Evolutionary conservation across 2,113 vertebrate genomes (phyloP).

Genomic region (Hymenochirus boettgeri): DNA sequence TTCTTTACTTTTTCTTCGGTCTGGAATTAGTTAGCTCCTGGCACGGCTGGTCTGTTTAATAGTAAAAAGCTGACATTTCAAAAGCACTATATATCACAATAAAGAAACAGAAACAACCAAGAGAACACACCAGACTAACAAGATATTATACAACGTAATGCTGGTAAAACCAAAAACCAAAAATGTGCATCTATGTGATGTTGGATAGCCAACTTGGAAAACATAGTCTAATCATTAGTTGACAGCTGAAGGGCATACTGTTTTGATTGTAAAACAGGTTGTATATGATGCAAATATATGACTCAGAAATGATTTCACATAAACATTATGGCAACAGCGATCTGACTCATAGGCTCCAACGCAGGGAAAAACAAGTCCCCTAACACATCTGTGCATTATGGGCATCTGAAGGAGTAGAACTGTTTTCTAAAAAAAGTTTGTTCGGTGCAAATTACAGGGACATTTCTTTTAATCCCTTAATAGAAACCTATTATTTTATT

Average conservation of each 20-base stretch:
- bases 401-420: conserved; percentile 49
- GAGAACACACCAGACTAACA: conserved; percentile 6
- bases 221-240: conserved; percentile 64
- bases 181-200: conserved; percentile 51
- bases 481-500: not conserved
- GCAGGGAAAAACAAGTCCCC: conserved; percentile 65
- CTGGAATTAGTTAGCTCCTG: not conserved
- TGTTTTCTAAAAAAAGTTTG: conserved; percentile 43
- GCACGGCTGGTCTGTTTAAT: not conserved
- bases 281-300: conserved; percentile 77
- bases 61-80: not conserved
- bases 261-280: conserved; percentile 76
- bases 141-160: not conserved
- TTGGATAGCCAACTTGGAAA: conserved; percentile 65
- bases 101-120: not conserved
- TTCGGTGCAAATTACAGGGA: conserved; percentile 32
- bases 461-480: not conserved
- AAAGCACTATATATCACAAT: not conserved
- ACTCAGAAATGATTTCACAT: conserved; percentile 79
- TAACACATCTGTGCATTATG: conserved; percentile 62
- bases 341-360: conserved; percentile 76
- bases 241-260: conserved; percentile 58
- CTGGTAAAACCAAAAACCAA: too few species aligned
- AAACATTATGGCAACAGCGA: conserved; percentile 70
- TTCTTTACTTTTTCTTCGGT: not conserved